Conservation (phyloP, 1,140 invertebrate species). For the Gryllus bimaculatus region DNA sequence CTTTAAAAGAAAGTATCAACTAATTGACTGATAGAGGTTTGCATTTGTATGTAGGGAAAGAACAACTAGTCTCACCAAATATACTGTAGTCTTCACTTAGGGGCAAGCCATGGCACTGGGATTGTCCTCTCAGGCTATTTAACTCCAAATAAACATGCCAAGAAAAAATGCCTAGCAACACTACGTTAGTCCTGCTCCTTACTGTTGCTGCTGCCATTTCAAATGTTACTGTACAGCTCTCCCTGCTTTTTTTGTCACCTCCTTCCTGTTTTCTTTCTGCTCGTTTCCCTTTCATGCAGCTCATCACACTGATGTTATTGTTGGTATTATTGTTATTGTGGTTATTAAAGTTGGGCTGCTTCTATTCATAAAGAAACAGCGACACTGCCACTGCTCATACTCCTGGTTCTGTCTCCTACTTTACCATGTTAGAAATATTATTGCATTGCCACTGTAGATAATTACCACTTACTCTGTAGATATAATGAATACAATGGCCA, state of each 20-base stretch:
- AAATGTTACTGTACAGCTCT: background rate
- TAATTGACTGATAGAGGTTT: conserved; percentile 27
- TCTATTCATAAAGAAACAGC: background rate
- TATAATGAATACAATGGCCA: background rate
- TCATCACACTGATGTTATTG: conserved; percentile 1
- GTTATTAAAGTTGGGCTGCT: background rate
- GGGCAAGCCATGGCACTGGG: conserved; percentile 21
- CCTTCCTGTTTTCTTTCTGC: background rate
- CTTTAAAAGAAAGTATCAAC: conserved; percentile 24
- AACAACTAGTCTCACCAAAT: conserved; percentile 25
- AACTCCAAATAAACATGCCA: conserved; percentile 16
- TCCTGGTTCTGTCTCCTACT: conserved; percentile 3
- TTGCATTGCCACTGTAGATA: background rate
- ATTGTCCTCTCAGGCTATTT: conserved; percentile 14
- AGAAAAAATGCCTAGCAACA: background rate
- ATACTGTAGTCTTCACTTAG: conserved; percentile 24
- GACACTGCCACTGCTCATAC: background rate
- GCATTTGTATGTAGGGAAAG: conserved; percentile 22
- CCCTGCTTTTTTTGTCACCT: background rate
- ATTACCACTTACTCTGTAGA: background rate
- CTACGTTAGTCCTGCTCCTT: conserved; percentile 9
- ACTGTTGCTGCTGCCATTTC: conserved; percentile 14
- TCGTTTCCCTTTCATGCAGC: background rate
- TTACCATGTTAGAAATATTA: background rate
- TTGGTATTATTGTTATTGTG: background rate